Evolutionary conservation across 2,888 invertebrate species (phyloP), one percentile per base, ranked within the genome.

Genomic region (Anodontia alba): DNA sequence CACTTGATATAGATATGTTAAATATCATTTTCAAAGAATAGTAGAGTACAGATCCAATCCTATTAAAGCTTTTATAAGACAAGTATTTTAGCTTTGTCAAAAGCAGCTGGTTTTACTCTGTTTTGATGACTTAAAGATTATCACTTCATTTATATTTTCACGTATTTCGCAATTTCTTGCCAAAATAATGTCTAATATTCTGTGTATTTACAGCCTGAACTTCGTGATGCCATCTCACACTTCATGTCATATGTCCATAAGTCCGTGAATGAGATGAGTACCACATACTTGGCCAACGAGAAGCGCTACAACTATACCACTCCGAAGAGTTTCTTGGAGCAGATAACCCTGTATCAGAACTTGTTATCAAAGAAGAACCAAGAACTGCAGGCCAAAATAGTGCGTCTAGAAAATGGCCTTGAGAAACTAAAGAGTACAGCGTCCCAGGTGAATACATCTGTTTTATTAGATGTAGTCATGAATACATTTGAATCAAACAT

Each of bases 161-260:
- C n/a, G n/a, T n/a, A n/a, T n/a, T n/a, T n/a, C n/a, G n/a, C n/a
- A n/a, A n/a, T n/a, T n/a, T n/a, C n/a, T n/a, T n/a, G n/a, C n/a
- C n/a, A n/a, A n/a, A n/a, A n/a, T n/a, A n/a, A n/a, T n/a, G n/a
- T n/a, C n/a, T n/a, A n/a, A n/a, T n/a, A n/a, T n/a, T n/a, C 23
- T 54, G 23, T 8, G 5, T 20, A 8, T 20, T 94, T 94, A 43
- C 91, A 97, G 96, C 95, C 95, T 71, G 94, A 95, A n/a, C 95
- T 97, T 88, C 96, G 97, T 82, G 97, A 97, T 92, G 97, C 98
- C 0, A 97, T 98, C 76, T 97, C 98, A 1, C 96, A 97, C 93
- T 99, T 99, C 94, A 98, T 99, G 98, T 97, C 99, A 0, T 98
- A 97, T 92, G 98, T 97, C 5, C 99, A 99, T 94, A 97, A 97